Conservation (phyloP, 2,888 invertebrate genomes). For the Drosophila cyrtoloma region DNA sequence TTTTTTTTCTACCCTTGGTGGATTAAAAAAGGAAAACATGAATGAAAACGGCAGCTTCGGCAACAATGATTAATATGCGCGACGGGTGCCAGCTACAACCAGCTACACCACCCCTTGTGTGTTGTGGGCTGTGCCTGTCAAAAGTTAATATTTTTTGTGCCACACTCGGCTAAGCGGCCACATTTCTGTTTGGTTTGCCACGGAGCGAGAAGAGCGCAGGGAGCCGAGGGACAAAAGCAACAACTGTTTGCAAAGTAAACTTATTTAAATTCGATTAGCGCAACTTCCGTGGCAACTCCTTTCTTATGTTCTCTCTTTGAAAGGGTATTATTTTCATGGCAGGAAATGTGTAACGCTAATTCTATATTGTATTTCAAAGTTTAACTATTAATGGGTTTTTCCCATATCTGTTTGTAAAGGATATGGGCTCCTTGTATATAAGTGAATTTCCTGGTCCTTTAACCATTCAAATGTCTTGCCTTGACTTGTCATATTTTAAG, state of each 20-base stretch:
- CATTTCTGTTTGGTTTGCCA: conserved; percentile 59
- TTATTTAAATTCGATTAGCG: conserved; percentile 81
- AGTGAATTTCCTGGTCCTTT: too few species aligned
- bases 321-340: conserved; percentile 2
- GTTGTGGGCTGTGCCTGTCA: conserved; percentile 40
- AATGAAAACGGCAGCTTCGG: conserved; percentile 34
- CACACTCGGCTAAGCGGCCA: conserved; percentile 36
- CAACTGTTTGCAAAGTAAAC: conserved; percentile 76
- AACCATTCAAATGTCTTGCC: not conserved
- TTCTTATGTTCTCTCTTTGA: not conserved
- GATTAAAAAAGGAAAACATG: conserved; percentile 10
- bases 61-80: conserved; percentile 76
- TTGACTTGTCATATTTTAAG: not conserved
- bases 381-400: not conserved
- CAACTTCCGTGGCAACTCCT: conserved; percentile 60
- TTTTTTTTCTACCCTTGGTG: conserved; percentile 55
- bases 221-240: conserved; percentile 42
- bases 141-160: conserved; percentile 69
- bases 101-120: not conserved
- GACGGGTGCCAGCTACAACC: conserved; percentile 39
- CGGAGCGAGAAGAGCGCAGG: not conserved
- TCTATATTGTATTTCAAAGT: not conserved
- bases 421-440: not conserved
- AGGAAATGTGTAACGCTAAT: not conserved
- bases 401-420: not conserved